Percentiles rank a stretch among this genome's conserved stretches.
Conservation (phyloP, 2,888 invertebrate genomes). For the Drosophila setosimentum region DNA sequence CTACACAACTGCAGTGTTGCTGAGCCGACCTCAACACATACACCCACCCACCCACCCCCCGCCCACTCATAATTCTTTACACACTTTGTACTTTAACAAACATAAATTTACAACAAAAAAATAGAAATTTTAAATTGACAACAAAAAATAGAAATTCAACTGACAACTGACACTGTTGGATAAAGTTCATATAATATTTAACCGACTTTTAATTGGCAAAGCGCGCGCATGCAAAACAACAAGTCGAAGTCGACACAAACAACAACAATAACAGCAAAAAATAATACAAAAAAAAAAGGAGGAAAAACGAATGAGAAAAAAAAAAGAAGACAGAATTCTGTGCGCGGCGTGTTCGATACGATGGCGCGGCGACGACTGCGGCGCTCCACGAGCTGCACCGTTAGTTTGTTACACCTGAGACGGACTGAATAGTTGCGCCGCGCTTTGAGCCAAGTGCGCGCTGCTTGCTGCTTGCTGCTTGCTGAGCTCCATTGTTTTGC, state of each 20-base stretch:
- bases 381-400: conserved; percentile 71
- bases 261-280: conserved; percentile 10
- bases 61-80: neutral
- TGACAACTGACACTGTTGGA: neutral
- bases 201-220: conserved; percentile 47
- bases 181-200: conserved; percentile 26
- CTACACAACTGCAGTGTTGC: neutral
- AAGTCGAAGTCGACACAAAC: conserved; percentile 35
- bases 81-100: neutral
- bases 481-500: conserved; percentile 47
- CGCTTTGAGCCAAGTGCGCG: conserved; percentile 53
- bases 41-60: too few species aligned
- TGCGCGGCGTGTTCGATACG: conserved; percentile 68
- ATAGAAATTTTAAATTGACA: conserved; percentile 9
- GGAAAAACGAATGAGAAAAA: conserved; percentile 7
- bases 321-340: conserved; percentile 12
- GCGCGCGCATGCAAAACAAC: conserved; percentile 25
- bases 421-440: conserved; percentile 46
- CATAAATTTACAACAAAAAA: neutral
- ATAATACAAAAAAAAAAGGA: conserved; percentile 7
- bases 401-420: conserved; percentile 80
- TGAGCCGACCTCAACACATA: too few species aligned
- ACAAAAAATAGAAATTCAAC: conserved; percentile 20
- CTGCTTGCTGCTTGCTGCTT: conserved; percentile 19
- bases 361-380: conserved; percentile 75